Percentiles rank a stretch among this genome's conserved stretches.
Conservation (phyloP, 2,113 vertebrate genomes). For the Prolemur simus region DNA sequence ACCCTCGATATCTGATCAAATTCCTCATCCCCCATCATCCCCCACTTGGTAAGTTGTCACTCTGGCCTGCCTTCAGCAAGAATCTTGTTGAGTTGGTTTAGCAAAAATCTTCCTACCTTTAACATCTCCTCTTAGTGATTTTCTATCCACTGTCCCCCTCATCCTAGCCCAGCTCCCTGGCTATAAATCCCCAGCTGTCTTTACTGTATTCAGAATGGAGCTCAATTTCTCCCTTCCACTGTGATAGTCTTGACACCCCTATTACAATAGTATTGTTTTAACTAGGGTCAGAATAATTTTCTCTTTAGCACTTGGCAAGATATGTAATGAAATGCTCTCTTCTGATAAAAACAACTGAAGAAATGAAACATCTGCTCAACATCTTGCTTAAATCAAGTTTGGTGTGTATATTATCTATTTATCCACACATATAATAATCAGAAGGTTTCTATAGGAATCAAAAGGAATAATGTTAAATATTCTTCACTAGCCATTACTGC, state of each 20-base stretch:
- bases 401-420: background rate
- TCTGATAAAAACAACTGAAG: background rate
- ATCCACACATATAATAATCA: background rate
- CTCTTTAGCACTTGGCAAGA: background rate
- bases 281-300: background rate
- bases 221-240: background rate
- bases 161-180: background rate
- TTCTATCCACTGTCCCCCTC: rapidly evolving
- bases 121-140: background rate
- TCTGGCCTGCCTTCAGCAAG: background rate
- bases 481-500: background rate
- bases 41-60: background rate
- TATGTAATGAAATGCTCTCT: background rate
- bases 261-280: background rate
- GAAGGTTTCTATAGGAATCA: background rate
- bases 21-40: background rate
- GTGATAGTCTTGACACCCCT: background rate
- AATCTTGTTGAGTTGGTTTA: background rate
- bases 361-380: background rate
- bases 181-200: background rate
- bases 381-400: background rate
- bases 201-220: background rate
- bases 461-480: background rate
- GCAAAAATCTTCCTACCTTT: background rate
- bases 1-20: background rate